A percentile compares a stretch with the other conserved stretches of the same genome.
Conservation (phyloP, 1,140 invertebrate species). For the Phymorhynchus buccinoides region DNA sequence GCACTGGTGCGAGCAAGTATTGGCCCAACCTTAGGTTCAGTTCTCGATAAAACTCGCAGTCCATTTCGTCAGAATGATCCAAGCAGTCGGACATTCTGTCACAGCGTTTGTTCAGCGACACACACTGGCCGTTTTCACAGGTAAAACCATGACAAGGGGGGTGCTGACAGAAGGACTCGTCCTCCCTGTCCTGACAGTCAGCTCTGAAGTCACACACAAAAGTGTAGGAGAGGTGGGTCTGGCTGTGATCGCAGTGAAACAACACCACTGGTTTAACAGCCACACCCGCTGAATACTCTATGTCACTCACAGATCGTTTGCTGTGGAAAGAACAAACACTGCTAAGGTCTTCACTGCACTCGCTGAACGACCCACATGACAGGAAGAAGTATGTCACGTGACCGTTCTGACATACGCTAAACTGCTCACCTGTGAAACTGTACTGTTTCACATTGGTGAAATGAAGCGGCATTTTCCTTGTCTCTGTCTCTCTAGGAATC, state of each 20-base stretch:
- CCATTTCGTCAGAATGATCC: neutral
- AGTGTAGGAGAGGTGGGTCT: neutral
- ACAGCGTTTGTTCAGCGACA: neutral
- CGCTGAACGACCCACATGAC: neutral
- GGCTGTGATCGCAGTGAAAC: neutral
- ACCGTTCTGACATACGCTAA: neutral
- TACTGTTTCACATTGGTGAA: neutral
- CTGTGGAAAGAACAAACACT: neutral
- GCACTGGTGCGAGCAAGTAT: neutral
- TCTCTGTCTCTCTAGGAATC: neutral
- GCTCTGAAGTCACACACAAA: constrained; percentile 13
- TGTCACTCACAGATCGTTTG: neutral
- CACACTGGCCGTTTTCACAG: constrained; percentile 1
- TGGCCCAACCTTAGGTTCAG: too few species aligned
- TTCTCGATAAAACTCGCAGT: neutral
- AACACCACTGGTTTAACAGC: neutral
- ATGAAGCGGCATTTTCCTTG: neutral
- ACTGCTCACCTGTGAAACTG: neutral
- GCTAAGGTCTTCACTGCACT: neutral
- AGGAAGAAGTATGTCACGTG: neutral
- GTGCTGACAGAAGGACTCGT: constrained; percentile 8
- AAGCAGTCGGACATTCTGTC: neutral
- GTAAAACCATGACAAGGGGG: neutral
- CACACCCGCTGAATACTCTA: too few species aligned
- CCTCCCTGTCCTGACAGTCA: neutral